These are phyloP conservation scores for Minunthozetes semirufus DNA, from an alignment of 2,888 invertebrate species.

Conservation along the genomic window DNA sequence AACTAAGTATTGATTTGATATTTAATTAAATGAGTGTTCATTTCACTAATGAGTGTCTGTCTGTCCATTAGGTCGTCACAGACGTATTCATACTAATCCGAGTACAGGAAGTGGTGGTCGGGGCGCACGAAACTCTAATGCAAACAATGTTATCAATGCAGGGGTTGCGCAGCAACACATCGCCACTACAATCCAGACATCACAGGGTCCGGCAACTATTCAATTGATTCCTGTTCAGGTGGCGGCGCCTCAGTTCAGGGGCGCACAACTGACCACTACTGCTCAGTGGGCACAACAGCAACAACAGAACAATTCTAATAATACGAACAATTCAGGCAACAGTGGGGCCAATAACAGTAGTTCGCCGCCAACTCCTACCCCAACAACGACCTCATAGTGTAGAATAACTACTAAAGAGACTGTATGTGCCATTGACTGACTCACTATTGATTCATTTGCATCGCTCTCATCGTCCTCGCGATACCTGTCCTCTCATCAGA, in stretches of 20 bases:
- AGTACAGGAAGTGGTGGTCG: slow-evolving; percentile 21
- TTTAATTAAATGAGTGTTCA: too few relatives aligned
- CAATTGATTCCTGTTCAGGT: slow-evolving; percentile 38
- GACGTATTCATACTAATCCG: slow-evolving; percentile 38
- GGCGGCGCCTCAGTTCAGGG: slow-evolving; percentile 28
- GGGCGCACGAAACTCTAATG: slow-evolving; percentile 24
- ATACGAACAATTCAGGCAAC: background rate
- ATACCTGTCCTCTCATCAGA: too few relatives aligned
- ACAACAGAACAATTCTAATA: slow-evolving; percentile 22
- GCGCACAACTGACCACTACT: background rate
- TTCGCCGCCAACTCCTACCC: slow-evolving; percentile 28
- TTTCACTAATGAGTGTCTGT: too few relatives aligned
- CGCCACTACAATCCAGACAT: slow-evolving; percentile 24
- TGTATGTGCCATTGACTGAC: slow-evolving; percentile 10
- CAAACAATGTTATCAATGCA: slow-evolving; percentile 20
- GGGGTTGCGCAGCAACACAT: slow-evolving; percentile 26
- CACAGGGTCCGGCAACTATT: slow-evolving; percentile 34
- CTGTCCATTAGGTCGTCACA: slow-evolving; percentile 34
- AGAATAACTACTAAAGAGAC: background rate
- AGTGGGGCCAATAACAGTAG: slow-evolving; percentile 2
- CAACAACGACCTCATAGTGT: slow-evolving; percentile 28
- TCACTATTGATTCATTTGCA: slow-evolving; percentile 7
- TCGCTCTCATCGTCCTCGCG: too few relatives aligned
- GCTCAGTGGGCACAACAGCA: slow-evolving; percentile 12
- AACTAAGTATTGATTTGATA: slow-evolving; percentile 39